These are phyloP conservation scores for Aphis gossypii DNA, from an alignment of 1,140 invertebrate genomes.

Conservation along the genomic window DNA sequence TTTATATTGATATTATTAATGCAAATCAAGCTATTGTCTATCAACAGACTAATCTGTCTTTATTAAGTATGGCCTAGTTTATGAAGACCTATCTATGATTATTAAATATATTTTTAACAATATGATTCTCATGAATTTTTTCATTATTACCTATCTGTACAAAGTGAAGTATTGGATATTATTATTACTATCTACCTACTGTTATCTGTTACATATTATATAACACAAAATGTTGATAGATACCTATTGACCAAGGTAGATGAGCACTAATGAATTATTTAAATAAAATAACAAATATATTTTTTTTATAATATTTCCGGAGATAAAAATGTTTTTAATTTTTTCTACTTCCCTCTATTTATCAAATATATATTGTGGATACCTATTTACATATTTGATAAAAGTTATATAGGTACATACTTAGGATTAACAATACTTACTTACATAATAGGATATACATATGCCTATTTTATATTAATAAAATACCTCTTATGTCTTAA, in stretches of 20 bases:
- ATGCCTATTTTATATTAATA: not conserved
- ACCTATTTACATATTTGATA: too few species aligned
- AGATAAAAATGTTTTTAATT: not conserved
- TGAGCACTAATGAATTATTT: too few species aligned
- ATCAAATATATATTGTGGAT: not conserved
- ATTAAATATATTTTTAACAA: not conserved
- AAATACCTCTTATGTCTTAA: not conserved
- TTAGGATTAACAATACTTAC: not conserved
- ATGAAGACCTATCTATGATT: not conserved
- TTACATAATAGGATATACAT: not conserved
- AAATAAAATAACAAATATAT: too few species aligned
- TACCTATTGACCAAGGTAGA: not conserved
- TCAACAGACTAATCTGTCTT: not conserved
- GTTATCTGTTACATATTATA: not conserved
- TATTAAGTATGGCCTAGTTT: not conserved
- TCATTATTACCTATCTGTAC: too few species aligned
- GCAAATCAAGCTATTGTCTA: not conserved
- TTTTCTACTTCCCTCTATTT: not conserved
- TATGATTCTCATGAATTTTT: not conserved
- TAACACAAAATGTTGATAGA: not conserved
- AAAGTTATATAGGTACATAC: too few species aligned
- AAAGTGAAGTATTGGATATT: not conserved
- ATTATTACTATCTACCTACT: not conserved
- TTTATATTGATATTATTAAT: not conserved
- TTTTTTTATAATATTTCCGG: too few species aligned